A percentile compares a stretch with the other conserved stretches of the same genome.
These are phyloP conservation scores for Leptoteleia sp. DNA, from an alignment of 1,140 invertebrate species.

Conservation along the genomic window DNA sequence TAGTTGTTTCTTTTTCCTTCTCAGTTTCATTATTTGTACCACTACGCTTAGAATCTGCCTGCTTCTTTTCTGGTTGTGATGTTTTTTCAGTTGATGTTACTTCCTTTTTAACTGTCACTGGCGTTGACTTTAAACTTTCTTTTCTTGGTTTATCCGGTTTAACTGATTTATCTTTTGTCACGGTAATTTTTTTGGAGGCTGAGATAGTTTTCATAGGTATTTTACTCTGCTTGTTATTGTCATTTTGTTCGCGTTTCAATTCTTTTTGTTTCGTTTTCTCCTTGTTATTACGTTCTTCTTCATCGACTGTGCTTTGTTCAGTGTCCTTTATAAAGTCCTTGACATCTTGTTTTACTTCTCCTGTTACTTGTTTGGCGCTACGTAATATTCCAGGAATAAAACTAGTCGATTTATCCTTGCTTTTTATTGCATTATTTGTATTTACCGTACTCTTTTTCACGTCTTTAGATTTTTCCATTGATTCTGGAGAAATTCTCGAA, in stretches of 20 bases:
- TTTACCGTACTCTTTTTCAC: background rate
- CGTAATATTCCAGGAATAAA: constrained; percentile 67
- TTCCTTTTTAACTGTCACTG: background rate
- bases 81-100: background rate
- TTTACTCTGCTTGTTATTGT: too few species aligned
- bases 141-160: background rate
- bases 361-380: constrained; percentile 23
- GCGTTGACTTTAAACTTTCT: background rate
- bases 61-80: background rate
- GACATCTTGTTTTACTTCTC: constrained; percentile 17
- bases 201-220: too few species aligned
- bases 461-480: background rate
- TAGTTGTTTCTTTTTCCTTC: background rate
- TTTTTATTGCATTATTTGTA: constrained; percentile 59
- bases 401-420: constrained; percentile 41
- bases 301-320: background rate
- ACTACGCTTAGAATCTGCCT: background rate
- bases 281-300: background rate
- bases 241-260: too few species aligned
- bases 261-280: too few species aligned
- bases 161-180: too few species aligned
- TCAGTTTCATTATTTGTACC: background rate
- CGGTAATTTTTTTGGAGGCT: too few species aligned
- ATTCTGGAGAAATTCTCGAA: background rate
- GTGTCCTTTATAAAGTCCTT: constrained; percentile 65